Percentiles rank a stretch among this genome's conserved stretches.
Conservation (phyloP, 2,888 invertebrate species). For the Scelioninae gen. 1 region DNA sequence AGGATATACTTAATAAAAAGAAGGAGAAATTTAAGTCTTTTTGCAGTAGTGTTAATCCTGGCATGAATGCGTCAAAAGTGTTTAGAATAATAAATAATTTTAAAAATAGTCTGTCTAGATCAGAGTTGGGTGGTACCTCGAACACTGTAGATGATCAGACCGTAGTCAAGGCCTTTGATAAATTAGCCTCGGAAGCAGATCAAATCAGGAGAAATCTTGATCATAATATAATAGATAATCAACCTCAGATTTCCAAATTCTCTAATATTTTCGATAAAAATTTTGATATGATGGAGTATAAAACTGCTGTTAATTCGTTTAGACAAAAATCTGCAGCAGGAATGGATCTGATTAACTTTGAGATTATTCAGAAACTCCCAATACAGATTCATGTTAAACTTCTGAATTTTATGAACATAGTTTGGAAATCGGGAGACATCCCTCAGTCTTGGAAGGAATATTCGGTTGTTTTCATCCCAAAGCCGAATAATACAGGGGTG, state of each 20-base stretch:
- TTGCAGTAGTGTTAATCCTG: too few species aligned
- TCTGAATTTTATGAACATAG: background rate
- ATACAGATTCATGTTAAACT: conserved; percentile 1
- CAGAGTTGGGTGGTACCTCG: background rate
- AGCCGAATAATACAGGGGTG: background rate
- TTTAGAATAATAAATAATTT: background rate
- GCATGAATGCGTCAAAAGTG: too few species aligned
- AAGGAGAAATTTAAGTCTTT: too few species aligned
- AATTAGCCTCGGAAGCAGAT: background rate
- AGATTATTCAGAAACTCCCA: conserved; percentile 12
- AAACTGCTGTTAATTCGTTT: conserved; percentile 5
- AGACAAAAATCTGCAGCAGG: conserved; percentile 10
- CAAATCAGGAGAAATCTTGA: background rate
- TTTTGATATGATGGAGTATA: background rate
- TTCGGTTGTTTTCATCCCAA: conserved; percentile 4
- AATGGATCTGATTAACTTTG: conserved; percentile 17
- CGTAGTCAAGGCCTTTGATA: conserved; percentile 4
- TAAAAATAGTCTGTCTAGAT: background rate
- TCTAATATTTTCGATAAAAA: background rate
- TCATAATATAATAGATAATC: background rate
- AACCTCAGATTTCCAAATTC: conserved; percentile 2
- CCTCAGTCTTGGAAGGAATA: background rate
- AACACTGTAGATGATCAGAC: background rate
- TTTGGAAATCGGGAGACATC: background rate
- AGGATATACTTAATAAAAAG: too few species aligned